Evolutionary conservation across 2,113 vertebrate genomes (phyloP), one percentile per base, ranked within the genome.

Genomic region (Rhinolophus ferrumequinum): DNA sequence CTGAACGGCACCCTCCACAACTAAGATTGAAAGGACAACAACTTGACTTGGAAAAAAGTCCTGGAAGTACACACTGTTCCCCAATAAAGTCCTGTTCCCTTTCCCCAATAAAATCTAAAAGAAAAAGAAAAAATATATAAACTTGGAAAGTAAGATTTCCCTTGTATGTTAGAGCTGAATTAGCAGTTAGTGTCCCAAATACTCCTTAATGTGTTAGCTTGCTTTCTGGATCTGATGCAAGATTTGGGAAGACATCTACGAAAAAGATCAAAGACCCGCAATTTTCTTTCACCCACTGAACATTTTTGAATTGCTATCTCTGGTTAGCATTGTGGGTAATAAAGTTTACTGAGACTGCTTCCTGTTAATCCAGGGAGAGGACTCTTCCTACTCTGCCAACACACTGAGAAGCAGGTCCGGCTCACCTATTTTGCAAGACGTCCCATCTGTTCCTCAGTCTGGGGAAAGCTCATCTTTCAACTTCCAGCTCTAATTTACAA

Each of bases 111-210:
- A 41, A 41, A 41, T 41, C 41, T n/a, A n/a, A n/a, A n/a, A n/a
- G n/a, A n/a, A n/a, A n/a, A n/a, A n/a, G n/a, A n/a, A n/a, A n/a
- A n/a, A n/a, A n/a, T n/a, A 41, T 54, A 93, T 56, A 21, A 86
- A 92, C 5, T 90, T 54, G 24, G 70, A 69, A 80, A 75, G 50
- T 52, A 84, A 93, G 52, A 64, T 88, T 66, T 38, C 30, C 22
- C 2, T n/a, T 88, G 66, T 66, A 70, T 67, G 85, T 96, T 91
- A 96, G 58, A 95, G 85, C 35, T 52, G 15, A 91, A 69, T 93
- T 86, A 50, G 24, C 47, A 52, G 58, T 12, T 38, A 28, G 54
- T 88, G 83, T 75, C 76, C 56, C 86, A 73, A 70, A 19, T 44
- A 44, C 10, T 62, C 33, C 66, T 89, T 84, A 73, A 64, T 38